Conservation (phyloP, 2,888 invertebrate species). For the Pogonocherus hispidulus region DNA sequence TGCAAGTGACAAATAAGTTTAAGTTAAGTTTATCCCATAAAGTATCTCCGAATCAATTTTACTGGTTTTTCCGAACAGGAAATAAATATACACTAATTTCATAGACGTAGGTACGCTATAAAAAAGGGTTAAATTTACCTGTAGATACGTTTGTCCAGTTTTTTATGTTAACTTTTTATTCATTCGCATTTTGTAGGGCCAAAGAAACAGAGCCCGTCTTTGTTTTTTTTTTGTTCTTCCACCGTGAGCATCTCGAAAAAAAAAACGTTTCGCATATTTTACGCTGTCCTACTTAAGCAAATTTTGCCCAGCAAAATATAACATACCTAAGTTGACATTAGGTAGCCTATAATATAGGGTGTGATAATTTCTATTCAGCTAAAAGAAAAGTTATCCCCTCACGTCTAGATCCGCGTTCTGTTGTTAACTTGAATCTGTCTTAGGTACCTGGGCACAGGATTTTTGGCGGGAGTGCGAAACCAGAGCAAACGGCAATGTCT, state of each 20-base stretch:
- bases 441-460: neutral
- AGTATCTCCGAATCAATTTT: no score
- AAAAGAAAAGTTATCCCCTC: conserved; percentile 10
- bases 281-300: neutral
- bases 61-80: no score
- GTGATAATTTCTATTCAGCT: conserved; percentile 10
- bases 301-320: neutral
- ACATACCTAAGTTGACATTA: neutral
- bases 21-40: no score
- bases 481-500: neutral
- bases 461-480: neutral
- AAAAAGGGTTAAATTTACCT: neutral
- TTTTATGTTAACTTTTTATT: neutral
- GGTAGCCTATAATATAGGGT: neutral
- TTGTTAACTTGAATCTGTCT: neutral
- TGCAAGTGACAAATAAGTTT: no score
- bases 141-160: neutral
- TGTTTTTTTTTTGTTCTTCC: neutral
- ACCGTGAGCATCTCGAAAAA: neutral
- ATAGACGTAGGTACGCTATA: no score
- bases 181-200: neutral
- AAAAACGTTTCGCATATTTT: neutral
- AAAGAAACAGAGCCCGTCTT: neutral
- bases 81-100: no score
- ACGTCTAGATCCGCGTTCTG: neutral